Evolutionary conservation across 2,797 vertebrate species (phyloP).

Genomic region (Diglossa cyanea): DNA sequence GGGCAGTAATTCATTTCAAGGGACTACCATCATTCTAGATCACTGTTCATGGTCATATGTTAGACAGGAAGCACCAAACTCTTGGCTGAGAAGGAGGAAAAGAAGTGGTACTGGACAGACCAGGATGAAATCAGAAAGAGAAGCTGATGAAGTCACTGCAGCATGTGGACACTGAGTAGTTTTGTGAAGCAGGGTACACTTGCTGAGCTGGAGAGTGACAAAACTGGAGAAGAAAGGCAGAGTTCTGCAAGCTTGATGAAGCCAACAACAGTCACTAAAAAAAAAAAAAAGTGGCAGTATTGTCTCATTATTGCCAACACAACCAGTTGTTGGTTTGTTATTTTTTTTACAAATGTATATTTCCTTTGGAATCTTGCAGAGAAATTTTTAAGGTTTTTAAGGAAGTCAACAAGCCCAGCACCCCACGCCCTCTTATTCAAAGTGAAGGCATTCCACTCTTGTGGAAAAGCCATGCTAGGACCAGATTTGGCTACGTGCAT

Average conservation of each 20-base stretch:
- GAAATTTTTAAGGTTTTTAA: neutral
- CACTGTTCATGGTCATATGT: neutral
- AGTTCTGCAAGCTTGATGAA: neutral
- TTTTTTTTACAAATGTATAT: neutral
- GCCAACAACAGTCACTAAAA: neutral
- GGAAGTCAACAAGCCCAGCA: neutral
- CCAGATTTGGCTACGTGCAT: neutral
- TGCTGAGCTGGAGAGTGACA: neutral
- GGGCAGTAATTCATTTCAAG: neutral
- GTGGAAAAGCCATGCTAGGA: neutral
- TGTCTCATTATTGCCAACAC: neutral
- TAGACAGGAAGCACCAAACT: neutral
- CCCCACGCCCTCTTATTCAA: neutral
- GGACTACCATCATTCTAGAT: neutral
- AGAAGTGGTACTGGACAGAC: neutral
- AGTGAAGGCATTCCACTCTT: conserved; percentile 13
- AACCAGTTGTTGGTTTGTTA: neutral
- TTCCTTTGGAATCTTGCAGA: neutral
- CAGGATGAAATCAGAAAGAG: neutral
- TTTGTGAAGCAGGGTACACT: neutral
- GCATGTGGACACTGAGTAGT: neutral
- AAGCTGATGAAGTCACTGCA: neutral
- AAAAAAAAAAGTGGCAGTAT: neutral
- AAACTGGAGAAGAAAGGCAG: neutral
- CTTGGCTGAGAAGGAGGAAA: neutral